phyloP scores from a whole-genome alignment of 2,888 invertebrate genomes.

The Stictocephala bisonia region DNA sequence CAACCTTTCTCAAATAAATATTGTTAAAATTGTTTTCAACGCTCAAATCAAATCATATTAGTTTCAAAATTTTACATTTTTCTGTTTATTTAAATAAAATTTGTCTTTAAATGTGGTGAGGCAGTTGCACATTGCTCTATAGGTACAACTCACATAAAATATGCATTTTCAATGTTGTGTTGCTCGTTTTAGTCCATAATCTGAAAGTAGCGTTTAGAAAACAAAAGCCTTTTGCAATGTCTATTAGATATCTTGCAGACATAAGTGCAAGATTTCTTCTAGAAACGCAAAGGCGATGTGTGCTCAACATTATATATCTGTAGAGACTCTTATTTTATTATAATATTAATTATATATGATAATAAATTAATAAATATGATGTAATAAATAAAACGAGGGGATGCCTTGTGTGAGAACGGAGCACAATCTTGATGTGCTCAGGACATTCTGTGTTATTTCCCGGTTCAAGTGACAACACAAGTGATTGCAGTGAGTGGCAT shows the following conservation, averaged over 20 bases:
- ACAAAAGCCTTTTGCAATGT: conserved; percentile 23
- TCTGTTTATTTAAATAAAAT: too few species aligned
- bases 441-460: too few species aligned
- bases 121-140: conserved; percentile 13
- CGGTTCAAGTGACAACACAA: too few species aligned
- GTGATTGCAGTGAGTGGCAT: neutral
- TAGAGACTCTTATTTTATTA: conserved; percentile 51
- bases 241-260: neutral
- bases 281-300: conserved; percentile 32
- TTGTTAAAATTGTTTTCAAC: too few species aligned
- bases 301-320: conserved; percentile 50
- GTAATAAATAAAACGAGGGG: conserved; percentile 41
- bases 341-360: conserved; percentile 49
- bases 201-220: conserved; percentile 42
- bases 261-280: neutral
- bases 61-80: too few species aligned
- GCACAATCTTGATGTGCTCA: too few species aligned
- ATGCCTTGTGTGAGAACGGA: conserved; percentile 5
- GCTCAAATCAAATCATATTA: too few species aligned
- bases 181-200: conserved; percentile 41
- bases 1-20: too few species aligned
- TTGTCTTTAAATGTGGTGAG: too few species aligned
- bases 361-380: conserved; percentile 46
- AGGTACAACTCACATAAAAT: conserved; percentile 33
- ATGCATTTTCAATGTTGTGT: conserved; percentile 47